Percentiles rank a stretch among this genome's conserved stretches.
These are phyloP conservation scores for Peromyscus maniculatus DNA, from an alignment of 2,113 vertebrate genomes.

Conservation along the genomic window DNA sequence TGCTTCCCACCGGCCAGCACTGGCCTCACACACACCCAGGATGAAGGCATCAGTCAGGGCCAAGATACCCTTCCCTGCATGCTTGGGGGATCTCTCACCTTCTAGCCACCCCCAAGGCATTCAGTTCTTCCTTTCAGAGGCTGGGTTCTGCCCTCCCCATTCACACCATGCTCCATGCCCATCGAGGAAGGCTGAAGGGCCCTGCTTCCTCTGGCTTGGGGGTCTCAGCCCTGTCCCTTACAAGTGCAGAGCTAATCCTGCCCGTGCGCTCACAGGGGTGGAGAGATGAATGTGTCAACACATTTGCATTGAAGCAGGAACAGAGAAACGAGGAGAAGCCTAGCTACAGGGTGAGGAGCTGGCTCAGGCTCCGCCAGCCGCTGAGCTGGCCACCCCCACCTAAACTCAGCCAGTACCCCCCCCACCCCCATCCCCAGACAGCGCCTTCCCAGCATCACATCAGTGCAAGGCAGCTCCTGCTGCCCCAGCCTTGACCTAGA, in stretches of 20 bases:
- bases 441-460: neutral
- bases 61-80: neutral
- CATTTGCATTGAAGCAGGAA: neutral
- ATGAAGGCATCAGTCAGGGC: neutral
- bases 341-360: neutral
- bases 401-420: accelerated
- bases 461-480: neutral
- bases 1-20: neutral
- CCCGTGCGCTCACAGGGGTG: neutral
- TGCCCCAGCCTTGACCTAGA: constrained; percentile 27
- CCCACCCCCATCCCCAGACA: neutral
- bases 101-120: neutral
- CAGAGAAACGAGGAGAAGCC: neutral
- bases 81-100: neutral
- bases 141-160: neutral
- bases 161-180: neutral
- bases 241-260: neutral
- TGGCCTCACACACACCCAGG: neutral
- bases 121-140: neutral
- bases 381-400: neutral
- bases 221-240: neutral
- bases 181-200: too few relatives aligned
- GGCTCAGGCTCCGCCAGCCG: neutral
- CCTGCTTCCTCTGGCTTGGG: neutral
- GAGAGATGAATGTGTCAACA: constrained; percentile 30